Evolutionary conservation across 1,140 invertebrate genomes (phyloP), one percentile per base, ranked within the genome.

Genomic region (Cepaea nemoralis): DNA sequence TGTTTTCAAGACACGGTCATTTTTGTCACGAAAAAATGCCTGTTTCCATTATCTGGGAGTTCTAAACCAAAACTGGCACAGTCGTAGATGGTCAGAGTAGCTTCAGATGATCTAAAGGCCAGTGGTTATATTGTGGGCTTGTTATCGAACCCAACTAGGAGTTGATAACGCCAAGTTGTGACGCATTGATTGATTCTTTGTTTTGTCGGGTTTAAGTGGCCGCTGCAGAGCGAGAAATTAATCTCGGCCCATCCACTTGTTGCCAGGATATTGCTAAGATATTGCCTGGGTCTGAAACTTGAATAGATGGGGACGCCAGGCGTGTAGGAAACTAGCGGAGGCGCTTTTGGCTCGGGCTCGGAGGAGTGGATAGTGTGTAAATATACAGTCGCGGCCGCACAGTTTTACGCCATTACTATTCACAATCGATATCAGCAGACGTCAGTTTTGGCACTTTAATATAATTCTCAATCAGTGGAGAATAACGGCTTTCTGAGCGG

Each of bases 361-460:
- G 69, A 40, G 6, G 69, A 71, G 69, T 71, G 45, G 73, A 75
- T 45, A 40, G 31, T 75, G 73, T 75, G 73, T 75, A 75, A 75
- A 75, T 75, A 75, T 75, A 75, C 73, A 24, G 73, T 50, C 73
- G 27, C n/a, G 42, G 45, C 27, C 73, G 48, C 31, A 75, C 50
- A 33, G 73, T 50, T 75, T 75, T 50, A 42, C 12, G 27, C 48
- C 73, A 75, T 75, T 75, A 75, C 73, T 75, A 75, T 75, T 75
- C 73, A 75, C 40, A 55, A 75, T 75, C 73, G 73, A 75, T 75
- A 48, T 45, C 16, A n/a, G 73, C 2, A 42, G 73, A 75, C 73
- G 73, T 75, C 73, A 75, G 73, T 75, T 75, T 75, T 75, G 73
- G 73, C 73, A 75, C 35, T 75, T 75, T 75, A 75, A 75, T 75